Evolutionary conservation across 2,888 invertebrate genomes (phyloP), one percentile per base, ranked within the genome.

Genomic region (Labia minor): DNA sequence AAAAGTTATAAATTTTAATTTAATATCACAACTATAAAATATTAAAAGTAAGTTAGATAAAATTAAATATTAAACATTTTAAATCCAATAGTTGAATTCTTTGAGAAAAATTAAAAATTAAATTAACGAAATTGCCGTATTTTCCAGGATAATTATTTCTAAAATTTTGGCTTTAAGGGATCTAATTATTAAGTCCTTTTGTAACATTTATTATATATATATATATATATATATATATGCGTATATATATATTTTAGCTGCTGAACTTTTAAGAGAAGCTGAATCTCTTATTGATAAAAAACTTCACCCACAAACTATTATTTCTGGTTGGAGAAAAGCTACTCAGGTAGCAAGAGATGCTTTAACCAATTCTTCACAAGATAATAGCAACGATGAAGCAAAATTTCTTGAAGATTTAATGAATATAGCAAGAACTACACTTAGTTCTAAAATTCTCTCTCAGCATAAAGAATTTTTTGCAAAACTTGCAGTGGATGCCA

Each of bases 391-490:
- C 70, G 86, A 94, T 79, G 82, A 85, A 62, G 88, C 83, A 11
- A 86, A 85, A 70, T 92, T 99, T 73, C 83, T 88, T 61, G 86
- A 87, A 73, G 98, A 99, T 80, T 82, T 99, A 67, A 79, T 96
- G 78, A 98, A 99, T 76, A 98, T 99, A 77, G 96, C 99, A 8
- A 84, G 95, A 61, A 99, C 99, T 20, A 99, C 99, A 20, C 81
- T 99, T 49, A 96, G 97, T 75, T 98, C 98, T 0, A 99, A 99
- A 79, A 98, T 99, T 77, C 81, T 99, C 49, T 89, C 94, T 21
- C 97, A 98, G 75, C 94, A 99, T 78, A 97, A 96, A 79, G 96
- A 99, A 75, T 87, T 94, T 75, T 99, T 99, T 77, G 86, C 97
- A 68, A 90, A 92, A 73, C 81, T 99, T 68, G 93, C 97, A 33